Base-by-base conservation (phyloP, 2,888 invertebrate species). In the Drosophila rellima region DNA sequence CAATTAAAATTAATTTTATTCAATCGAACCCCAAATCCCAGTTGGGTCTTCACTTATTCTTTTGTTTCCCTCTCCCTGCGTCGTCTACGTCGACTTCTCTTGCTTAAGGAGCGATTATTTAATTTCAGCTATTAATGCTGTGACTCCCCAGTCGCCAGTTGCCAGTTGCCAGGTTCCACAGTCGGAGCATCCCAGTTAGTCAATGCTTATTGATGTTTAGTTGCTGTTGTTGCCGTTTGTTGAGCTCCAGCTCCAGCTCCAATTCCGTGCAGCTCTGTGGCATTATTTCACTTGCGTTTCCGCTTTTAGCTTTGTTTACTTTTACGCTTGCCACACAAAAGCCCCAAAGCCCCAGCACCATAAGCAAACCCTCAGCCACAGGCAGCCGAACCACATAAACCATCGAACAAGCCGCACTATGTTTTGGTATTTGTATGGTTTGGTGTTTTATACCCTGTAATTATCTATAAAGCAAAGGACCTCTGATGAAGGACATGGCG, bases 281-380 rank as follows among this genome's bases (percentile, higher is more conserved):
- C 78, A 80, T 80, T 80, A 82, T 82, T 80, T 80, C 78, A 83
- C 82, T 83, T 87, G 83, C 88, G 89, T 87, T 83, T 83, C 83
- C 89, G 85, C 83, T 89, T 87, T 83, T 89, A 78, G 89, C 89
- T 73, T 84, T 83, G 89, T 83, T 83, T 83, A 83, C 88, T 84
- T 87, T 83, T 83, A 78, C 89, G 89, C 83, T 83, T 80, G 76
- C 85, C 88, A 70, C 82, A 82, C 85, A 82, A 88, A 82, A 84
- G 87, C 87, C 84, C 84, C 87, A 77, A 88, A 88, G 86, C 67
- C 79, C 89, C 72, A 78, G 67, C 39, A 72, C 60, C 84, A 67
- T 70, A 60, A 75, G 79, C 60, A 75, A 74, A 51, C 75, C 63
- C 56, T 48, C 20, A 60, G 56, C 78, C 74, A 63, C 62, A 56